phyloP scores from a whole-genome alignment of 2,797 vertebrate genomes.

The Malacoctenus gilli region DNA sequence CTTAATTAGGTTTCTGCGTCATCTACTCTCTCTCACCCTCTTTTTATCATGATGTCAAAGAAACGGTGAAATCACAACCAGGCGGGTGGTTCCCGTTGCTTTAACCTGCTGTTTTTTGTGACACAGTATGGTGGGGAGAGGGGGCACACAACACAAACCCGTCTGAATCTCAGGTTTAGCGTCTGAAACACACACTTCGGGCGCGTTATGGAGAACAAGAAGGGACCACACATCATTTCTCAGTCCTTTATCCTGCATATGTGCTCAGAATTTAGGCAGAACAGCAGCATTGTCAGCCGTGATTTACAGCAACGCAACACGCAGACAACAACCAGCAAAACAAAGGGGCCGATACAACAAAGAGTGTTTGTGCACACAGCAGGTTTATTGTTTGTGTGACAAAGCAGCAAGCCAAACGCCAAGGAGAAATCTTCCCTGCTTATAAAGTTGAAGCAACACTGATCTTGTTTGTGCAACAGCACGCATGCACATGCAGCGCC shows the following conservation, averaged over 20 bases:
- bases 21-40: slow-evolving; percentile 60
- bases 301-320: slow-evolving; percentile 30
- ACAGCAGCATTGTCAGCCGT: slow-evolving; percentile 17
- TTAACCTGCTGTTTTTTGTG: slow-evolving; percentile 14
- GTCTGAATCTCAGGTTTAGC: slow-evolving; percentile 18
- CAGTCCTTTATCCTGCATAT: slow-evolving; percentile 34
- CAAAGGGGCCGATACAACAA: slow-evolving; percentile 50
- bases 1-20: slow-evolving; percentile 78
- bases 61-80: slow-evolving; percentile 61
- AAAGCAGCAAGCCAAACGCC: slow-evolving; percentile 48
- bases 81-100: slow-evolving; percentile 38
- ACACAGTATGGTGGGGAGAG: slow-evolving; percentile 30
- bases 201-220: slow-evolving; percentile 22
- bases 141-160: slow-evolving; percentile 26
- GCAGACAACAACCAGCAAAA: too few relatives aligned
- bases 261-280: slow-evolving; percentile 40
- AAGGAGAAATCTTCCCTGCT: slow-evolving; percentile 54
- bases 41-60: slow-evolving; percentile 66
- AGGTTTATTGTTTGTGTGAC: slow-evolving; percentile 57
- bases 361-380: slow-evolving; percentile 42
- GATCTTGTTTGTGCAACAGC: slow-evolving; percentile 56
- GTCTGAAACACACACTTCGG: slow-evolving; percentile 13
- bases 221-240: slow-evolving; percentile 22
- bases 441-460: slow-evolving; percentile 51
- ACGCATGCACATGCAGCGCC: slow-evolving; percentile 13